Percentiles rank a stretch among this genome's conserved stretches.
Evolutionary conservation across 2,888 invertebrate genomes (phyloP).

Genomic region (Drosophila pseudotalamancana): DNA sequence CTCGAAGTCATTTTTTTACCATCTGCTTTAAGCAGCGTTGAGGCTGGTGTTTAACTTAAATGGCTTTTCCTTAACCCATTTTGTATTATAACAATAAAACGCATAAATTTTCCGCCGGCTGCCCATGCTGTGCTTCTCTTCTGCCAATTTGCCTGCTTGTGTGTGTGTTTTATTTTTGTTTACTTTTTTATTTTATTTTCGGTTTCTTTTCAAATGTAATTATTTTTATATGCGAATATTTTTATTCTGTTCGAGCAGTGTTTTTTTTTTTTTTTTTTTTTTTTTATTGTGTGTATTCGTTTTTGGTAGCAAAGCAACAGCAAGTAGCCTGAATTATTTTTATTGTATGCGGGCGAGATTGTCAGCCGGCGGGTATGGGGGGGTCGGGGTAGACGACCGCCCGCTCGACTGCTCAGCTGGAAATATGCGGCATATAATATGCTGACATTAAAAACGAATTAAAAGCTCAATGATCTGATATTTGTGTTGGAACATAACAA

Average conservation of each 20-base stretch:
- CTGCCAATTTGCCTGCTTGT: constrained; percentile 19
- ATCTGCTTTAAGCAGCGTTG: constrained; percentile 2
- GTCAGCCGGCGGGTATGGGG: background rate
- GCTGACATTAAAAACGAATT: constrained; percentile 73
- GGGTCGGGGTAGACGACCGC: constrained; percentile 4
- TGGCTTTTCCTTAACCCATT: constrained; percentile 53
- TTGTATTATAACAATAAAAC: constrained; percentile 53
- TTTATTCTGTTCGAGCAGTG: constrained; percentile 18
- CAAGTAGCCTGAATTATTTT: constrained; percentile 41
- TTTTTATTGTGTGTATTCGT: constrained; percentile 19
- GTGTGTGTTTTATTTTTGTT: background rate
- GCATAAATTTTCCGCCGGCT: constrained; percentile 63
- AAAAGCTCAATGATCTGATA: constrained; percentile 75
- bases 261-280: constrained; percentile 31
- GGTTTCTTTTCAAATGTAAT: constrained; percentile 64
- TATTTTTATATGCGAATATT: constrained; percentile 55
- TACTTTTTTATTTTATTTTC: constrained; percentile 33
- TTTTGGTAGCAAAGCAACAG: constrained; percentile 40
- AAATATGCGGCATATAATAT: constrained; percentile 58
- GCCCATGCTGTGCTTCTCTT: constrained; percentile 10
- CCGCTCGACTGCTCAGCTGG: constrained; percentile 47
- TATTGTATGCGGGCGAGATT: constrained; percentile 29
- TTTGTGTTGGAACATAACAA: constrained; percentile 36
- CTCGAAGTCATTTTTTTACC: constrained; percentile 15
- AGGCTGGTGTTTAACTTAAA: constrained; percentile 29